A percentile compares a stretch with the other conserved stretches of the same genome.
Evolutionary conservation across 2,888 invertebrate species (phyloP).

Genomic region (Biston betularia): DNA sequence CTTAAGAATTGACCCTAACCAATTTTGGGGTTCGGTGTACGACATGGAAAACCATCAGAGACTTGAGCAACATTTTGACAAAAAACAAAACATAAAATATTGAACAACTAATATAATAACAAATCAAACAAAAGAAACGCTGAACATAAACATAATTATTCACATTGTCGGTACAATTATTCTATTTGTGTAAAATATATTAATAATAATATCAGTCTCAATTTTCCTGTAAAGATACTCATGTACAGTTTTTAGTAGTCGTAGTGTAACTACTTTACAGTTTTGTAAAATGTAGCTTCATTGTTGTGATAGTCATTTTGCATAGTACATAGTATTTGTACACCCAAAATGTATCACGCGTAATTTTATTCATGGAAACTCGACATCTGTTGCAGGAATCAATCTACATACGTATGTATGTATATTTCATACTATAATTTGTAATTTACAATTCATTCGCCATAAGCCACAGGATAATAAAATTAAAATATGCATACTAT

Average conservation of each 20-base stretch:
- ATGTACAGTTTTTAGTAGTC: no score
- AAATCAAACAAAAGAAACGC: no score
- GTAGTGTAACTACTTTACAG: no score
- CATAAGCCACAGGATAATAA: background rate
- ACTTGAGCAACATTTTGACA: background rate
- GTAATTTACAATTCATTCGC: conserved; percentile 1
- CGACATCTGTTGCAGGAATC: no score
- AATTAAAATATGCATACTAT: background rate
- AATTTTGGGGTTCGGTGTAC: background rate
- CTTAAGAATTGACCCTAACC: background rate
- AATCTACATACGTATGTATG: no score
- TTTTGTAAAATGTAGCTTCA: background rate
- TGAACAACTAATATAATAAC: no score
- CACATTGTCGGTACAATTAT: background rate
- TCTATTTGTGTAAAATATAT: background rate
- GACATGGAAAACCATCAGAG: background rate
- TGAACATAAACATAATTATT: background rate
- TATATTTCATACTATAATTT: background rate
- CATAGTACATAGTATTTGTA: no score
- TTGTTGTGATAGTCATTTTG: no score
- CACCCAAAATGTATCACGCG: no score
- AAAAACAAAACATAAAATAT: background rate
- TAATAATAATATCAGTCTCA: background rate
- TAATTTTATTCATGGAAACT: no score
- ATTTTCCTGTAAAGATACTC: conserved; percentile 2